These are phyloP conservation scores for Papilio aristodemus DNA, from an alignment of 1,140 invertebrate genomes.

Conservation along the genomic window DNA sequence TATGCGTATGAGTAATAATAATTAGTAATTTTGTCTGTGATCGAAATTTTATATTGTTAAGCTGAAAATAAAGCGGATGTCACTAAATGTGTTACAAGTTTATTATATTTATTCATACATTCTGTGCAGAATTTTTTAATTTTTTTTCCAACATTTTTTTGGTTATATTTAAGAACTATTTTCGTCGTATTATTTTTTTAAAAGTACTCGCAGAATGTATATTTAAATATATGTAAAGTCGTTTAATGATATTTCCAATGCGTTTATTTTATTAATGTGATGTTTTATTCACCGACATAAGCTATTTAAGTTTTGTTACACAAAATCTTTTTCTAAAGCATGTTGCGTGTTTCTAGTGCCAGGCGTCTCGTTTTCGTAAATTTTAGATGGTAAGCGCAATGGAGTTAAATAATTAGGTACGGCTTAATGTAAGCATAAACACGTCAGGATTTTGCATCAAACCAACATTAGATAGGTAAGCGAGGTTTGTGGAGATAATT, in stretches of 20 bases:
- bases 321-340: constrained; percentile 62
- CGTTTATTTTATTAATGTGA: constrained; percentile 46
- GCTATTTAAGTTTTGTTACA: constrained; percentile 56
- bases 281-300: constrained; percentile 43
- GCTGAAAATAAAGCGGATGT: constrained; percentile 69
- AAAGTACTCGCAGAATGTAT: constrained; percentile 49
- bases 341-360: constrained; percentile 58
- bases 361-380: constrained; percentile 29
- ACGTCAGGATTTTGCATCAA: constrained; percentile 24
- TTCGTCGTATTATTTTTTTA: not conserved
- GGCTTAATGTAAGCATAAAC: constrained; percentile 20
- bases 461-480: constrained; percentile 29
- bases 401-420: constrained; percentile 29
- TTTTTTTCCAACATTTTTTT: not conserved
- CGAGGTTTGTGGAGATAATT: constrained; percentile 22
- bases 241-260: constrained; percentile 42
- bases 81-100: constrained; percentile 35
- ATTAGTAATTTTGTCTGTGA: constrained; percentile 78
- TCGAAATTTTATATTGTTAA: constrained; percentile 79
- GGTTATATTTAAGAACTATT: not conserved
- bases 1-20: constrained; percentile 62
- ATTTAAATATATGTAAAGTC: constrained; percentile 37
- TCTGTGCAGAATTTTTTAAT: constrained; percentile 41
- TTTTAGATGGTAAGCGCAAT: constrained; percentile 31
- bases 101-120: constrained; percentile 46